Evolutionary conservation across 2,888 invertebrate genomes (phyloP).

Genomic region (Lottia scabra): DNA sequence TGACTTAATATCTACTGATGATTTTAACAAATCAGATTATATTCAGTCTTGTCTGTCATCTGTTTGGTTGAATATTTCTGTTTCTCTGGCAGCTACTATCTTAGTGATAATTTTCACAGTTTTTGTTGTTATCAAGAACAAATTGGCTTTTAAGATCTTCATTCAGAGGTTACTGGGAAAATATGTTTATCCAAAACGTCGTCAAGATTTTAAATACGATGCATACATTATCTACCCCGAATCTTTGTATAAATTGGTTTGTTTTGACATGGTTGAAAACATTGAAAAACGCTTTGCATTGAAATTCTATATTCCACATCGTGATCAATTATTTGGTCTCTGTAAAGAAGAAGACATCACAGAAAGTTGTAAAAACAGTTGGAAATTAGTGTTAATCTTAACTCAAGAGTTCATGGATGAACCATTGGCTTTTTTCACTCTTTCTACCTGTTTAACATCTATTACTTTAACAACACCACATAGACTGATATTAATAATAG

Average conservation of each 20-base stretch:
- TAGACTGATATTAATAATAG: neutral
- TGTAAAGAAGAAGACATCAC: neutral
- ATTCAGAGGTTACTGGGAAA: neutral
- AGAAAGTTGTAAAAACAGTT: neutral
- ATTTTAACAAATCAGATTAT: neutral
- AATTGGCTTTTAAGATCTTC: neutral
- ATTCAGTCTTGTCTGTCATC: neutral
- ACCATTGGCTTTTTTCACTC: neutral
- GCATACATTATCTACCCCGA: neutral
- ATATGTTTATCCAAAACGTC: neutral
- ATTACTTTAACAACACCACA: neutral
- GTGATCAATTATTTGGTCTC: neutral
- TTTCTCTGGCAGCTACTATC: neutral
- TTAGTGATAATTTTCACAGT: neutral
- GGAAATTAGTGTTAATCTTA: neutral
- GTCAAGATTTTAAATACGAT: neutral
- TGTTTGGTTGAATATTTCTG: neutral
- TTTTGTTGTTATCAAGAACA: neutral
- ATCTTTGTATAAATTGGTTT: neutral
- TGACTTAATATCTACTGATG: neutral
- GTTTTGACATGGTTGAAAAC: neutral
- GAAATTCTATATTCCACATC: neutral
- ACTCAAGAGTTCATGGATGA: neutral
- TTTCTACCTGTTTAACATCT: neutral
- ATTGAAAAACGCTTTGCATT: neutral